A percentile compares a stretch with the other conserved stretches of the same genome.
Evolutionary conservation across 92 coral and sea anemone species (phyloP).

Genomic region (Isaurus tuberculatus): DNA sequence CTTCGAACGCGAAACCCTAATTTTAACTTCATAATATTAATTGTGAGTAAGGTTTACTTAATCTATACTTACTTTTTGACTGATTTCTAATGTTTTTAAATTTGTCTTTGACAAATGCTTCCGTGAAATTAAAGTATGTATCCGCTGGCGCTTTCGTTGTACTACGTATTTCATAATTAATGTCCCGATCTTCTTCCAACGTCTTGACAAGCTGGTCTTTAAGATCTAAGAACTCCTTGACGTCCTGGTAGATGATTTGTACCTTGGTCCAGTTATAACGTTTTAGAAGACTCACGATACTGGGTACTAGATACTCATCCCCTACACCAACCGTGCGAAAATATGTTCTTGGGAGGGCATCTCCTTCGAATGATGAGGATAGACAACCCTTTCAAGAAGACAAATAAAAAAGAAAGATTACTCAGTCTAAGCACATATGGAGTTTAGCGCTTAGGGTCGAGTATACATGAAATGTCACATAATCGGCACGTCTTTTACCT

Average conservation of each 20-base stretch:
- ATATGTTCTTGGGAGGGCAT: not conserved
- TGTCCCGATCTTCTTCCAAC: not conserved
- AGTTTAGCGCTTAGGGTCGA: too few species aligned
- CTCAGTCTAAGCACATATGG: too few species aligned
- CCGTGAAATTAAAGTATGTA: not conserved
- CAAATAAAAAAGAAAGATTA: not conserved
- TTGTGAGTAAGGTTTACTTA: too few species aligned
- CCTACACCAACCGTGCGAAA: slow-evolving; percentile 22
- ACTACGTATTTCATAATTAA: not conserved
- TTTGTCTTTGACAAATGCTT: not conserved
- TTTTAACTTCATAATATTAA: too few species aligned
- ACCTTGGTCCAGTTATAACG: slow-evolving; percentile 50
- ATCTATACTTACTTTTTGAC: not conserved
- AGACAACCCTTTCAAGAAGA: not conserved
- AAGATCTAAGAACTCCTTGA: not conserved
- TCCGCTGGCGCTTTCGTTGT: not conserved
- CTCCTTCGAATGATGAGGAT: not conserved
- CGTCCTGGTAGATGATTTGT: slow-evolving; percentile 48
- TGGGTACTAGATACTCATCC: slow-evolving; percentile 24
- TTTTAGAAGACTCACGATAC: slow-evolving; percentile 33
- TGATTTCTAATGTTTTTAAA: slow-evolving; percentile 24
- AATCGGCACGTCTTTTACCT: too few species aligned
- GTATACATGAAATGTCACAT: too few species aligned
- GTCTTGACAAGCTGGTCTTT: slow-evolving; percentile 24
- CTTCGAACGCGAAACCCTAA: too few species aligned